Evolutionary conservation across 2,888 invertebrate species (phyloP).

Genomic region (Pachydiplax longipennis): DNA sequence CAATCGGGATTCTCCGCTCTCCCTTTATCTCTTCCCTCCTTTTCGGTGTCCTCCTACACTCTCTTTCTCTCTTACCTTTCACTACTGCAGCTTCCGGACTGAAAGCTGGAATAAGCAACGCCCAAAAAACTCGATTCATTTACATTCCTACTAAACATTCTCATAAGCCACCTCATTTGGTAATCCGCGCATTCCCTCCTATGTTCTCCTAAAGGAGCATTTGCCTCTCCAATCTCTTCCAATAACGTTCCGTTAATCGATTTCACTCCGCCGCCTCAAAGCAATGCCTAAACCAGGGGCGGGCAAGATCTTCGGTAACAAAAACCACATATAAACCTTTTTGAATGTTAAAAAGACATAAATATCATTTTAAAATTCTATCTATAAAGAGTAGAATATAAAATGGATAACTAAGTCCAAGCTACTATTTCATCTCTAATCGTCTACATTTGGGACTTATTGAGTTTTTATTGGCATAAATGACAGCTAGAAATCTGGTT

Average conservation of each 20-base stretch:
- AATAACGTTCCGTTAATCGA: background rate
- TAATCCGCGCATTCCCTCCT: background rate
- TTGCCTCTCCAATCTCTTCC: background rate
- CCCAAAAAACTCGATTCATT: conserved; percentile 9
- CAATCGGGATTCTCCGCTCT: conserved; percentile 27
- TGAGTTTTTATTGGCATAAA: too few relatives aligned
- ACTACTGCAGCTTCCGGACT: background rate
- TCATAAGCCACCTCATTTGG: background rate
- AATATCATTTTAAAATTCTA: too few relatives aligned
- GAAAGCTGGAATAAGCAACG: conserved; percentile 3
- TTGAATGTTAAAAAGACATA: too few relatives aligned
- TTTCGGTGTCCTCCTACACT: background rate
- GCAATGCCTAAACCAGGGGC: background rate
- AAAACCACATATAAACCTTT: too few relatives aligned
- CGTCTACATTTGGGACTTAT: too few relatives aligned
- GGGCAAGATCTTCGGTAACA: too few relatives aligned
- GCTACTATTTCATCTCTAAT: too few relatives aligned
- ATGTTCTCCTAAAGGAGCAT: background rate
- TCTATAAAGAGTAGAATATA: too few relatives aligned
- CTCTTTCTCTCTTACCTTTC: background rate
- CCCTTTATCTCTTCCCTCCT: background rate
- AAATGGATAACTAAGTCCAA: too few relatives aligned
- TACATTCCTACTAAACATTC: background rate
- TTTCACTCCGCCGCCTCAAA: background rate
- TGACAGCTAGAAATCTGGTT: too few relatives aligned